These are phyloP conservation scores for Trichacis sp. DNA, from an alignment of 2,888 invertebrate genomes.

Conservation along the genomic window DNA sequence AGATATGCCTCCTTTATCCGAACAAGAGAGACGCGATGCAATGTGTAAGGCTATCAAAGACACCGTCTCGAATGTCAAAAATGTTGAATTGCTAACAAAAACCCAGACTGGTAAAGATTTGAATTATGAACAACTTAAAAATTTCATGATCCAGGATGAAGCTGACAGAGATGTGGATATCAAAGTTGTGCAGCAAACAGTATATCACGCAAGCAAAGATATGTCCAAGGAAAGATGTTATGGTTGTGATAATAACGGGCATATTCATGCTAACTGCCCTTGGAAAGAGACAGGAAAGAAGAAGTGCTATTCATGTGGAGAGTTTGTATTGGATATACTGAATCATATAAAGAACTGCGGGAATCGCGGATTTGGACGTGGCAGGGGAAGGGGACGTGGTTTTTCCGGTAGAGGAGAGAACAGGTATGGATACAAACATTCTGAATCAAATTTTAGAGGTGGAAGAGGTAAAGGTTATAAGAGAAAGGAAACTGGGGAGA, in stretches of 20 bases:
- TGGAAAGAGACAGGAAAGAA: neutral
- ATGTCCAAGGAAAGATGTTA: constrained; percentile 11
- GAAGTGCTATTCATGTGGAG: constrained; percentile 11
- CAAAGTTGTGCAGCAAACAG: too few species aligned
- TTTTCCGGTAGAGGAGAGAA: too few species aligned
- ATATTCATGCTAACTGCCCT: constrained; percentile 10
- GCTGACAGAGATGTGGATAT: constrained; percentile 9
- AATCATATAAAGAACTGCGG: too few species aligned
- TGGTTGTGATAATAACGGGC: constrained; percentile 30
- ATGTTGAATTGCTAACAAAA: constrained; percentile 24
- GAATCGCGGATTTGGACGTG: too few species aligned
- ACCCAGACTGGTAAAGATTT: constrained; percentile 15
- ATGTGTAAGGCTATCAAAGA: constrained; percentile 17
- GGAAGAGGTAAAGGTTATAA: too few species aligned
- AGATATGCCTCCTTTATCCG: constrained; percentile 8
- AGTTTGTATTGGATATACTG: too few species aligned
- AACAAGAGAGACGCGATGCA: constrained; percentile 24
- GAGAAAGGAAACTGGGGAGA: too few species aligned
- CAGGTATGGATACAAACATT: too few species aligned
- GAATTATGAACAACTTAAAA: constrained; percentile 23
- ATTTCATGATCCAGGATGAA: constrained; percentile 23
- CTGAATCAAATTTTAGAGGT: too few species aligned
- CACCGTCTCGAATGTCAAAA: constrained; percentile 21
- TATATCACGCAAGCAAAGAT: too few species aligned
- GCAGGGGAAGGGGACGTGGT: too few species aligned